Base-by-base conservation (phyloP, 1,140 invertebrate species). In the Pseudoatta argentina region DNA sequence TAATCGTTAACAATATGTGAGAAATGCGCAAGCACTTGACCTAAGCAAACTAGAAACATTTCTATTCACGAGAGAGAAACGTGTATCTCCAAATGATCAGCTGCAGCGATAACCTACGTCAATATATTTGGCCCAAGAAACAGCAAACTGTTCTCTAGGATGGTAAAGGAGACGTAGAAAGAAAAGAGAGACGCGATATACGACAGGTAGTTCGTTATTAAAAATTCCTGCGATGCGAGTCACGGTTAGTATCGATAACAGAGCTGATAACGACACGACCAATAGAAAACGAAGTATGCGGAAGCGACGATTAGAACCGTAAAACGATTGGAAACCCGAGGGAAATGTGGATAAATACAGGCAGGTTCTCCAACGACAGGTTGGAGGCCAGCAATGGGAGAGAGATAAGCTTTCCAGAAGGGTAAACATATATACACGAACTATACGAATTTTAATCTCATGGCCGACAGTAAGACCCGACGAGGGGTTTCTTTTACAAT, bases 401-500 rank as follows among this genome's bases (percentile, higher is more conserved):
- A 48, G 76, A 91, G 89, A 91, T 91, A 91, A 91, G 88, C 64
- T 81, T 2, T 63, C 18, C 57, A 72, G 18, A 61, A 87, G 69
- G 61, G 81, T 85, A 79, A 63, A 66, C 67, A 69, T 64, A 75
- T 59, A 69, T 44, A 24, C 30, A 55, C 30, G 16, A 34, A 61
- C 55, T 61, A 87, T 76, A 87, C 75, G 73, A 79, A 90, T 90
- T 83, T 83, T 90, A 91, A 90, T 91, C 89, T 90, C 66, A n/a
- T 24, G 30, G 63, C 71, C 72, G 79, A 81, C 86, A 82, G 83
- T 81, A 82, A 89, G 86, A 16, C 78, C 71, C 57, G 87, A 55
- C 67, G 88, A 87, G 75, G 75, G 88, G 79, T 90, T 87, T 90
- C 86, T 87, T 89, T 90, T 90, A 90, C 88, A 86, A 90, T 90